Evolutionary conservation across 2,113 vertebrate genomes (phyloP).

Genomic region (Tragelaphus buxtoni): DNA sequence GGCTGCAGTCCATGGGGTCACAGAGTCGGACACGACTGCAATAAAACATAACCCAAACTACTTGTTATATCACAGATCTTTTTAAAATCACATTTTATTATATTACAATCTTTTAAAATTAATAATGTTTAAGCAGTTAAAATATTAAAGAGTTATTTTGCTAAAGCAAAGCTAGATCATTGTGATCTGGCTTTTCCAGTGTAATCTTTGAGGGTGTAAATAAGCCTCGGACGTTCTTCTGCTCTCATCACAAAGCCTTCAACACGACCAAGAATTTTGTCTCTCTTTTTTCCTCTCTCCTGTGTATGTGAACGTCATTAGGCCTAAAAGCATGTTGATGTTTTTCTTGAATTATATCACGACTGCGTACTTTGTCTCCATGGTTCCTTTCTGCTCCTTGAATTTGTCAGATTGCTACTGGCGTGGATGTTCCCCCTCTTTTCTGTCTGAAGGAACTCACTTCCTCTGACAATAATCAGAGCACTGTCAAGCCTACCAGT

Average conservation of each 20-base stretch:
- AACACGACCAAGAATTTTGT: background rate
- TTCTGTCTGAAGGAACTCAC: conserved; percentile 36
- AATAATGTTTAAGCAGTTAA: background rate
- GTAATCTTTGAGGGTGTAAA: background rate
- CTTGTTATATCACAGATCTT: background rate
- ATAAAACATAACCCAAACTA: background rate
- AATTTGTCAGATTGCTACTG: background rate
- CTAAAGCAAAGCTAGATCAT: background rate
- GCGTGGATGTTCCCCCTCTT: background rate
- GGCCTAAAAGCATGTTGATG: background rate
- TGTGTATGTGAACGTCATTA: background rate
- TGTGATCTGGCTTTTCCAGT: background rate
- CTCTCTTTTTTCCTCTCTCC: background rate
- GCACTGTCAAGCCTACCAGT: conserved; percentile 44
- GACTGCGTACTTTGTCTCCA: background rate
- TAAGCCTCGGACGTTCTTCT: background rate
- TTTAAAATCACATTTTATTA: background rate
- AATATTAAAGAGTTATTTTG: background rate
- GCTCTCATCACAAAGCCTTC: background rate
- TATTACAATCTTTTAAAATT: background rate
- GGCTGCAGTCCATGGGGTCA: rapidly evolving
- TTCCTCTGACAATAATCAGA: conserved; percentile 64
- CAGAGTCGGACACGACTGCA: background rate
- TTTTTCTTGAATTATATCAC: background rate
- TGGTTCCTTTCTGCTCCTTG: background rate